Base-by-base conservation (phyloP, 2,797 vertebrate species). In the Luscinia luscinia region DNA sequence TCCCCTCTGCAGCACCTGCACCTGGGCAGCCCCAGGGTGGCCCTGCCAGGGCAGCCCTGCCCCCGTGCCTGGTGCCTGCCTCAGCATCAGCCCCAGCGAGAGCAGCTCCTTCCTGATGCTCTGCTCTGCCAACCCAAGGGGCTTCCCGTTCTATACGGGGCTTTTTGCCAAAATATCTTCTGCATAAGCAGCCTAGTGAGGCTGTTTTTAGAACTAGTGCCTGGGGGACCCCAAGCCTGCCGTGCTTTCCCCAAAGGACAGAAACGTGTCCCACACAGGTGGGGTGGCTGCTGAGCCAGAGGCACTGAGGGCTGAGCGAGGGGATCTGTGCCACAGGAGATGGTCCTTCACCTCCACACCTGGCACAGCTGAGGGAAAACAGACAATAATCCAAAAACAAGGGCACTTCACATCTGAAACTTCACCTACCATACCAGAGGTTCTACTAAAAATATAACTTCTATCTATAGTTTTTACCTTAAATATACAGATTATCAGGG, bases 11-110 rank as follows among this genome's bases (percentile, higher is more conserved):
- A 16, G 51, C 0, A 1, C 2, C 41, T 4, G 7, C 1, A 3
- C 43, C 51, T 2, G 15, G 59, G 30, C 61, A 45, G 48, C 1
- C 23, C 41, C 55, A 26, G n/a, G 27, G 23, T 2, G 32, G 23
- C 36, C n/a, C 17, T 20, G 46, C 16, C 38, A 0, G 43, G 11
- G 43, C 43, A 72, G 87, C 38, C 57, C 45, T 24, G 19, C 24
- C 12, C 24, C 0, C 2, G 36, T 40, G 36, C 6, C 11, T 2
- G 2, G 51, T 23, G 28, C 46, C 5, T 5, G 26, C 23, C 6
- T 12, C 55, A 24, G 7, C 61, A 75, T n/a, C 64, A 32, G 66
- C 17, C 14, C 40, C 17, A 18, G 15, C 22, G 20, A 64, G 15
- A 46, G 26, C 41, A 41, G 28, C 52, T 78, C n/a, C 64, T 38